A percentile compares a stretch with the other conserved stretches of the same genome.
phyloP scores from a whole-genome alignment of 2,113 vertebrate genomes.

The Periophthalmodon schlosseri region DNA sequence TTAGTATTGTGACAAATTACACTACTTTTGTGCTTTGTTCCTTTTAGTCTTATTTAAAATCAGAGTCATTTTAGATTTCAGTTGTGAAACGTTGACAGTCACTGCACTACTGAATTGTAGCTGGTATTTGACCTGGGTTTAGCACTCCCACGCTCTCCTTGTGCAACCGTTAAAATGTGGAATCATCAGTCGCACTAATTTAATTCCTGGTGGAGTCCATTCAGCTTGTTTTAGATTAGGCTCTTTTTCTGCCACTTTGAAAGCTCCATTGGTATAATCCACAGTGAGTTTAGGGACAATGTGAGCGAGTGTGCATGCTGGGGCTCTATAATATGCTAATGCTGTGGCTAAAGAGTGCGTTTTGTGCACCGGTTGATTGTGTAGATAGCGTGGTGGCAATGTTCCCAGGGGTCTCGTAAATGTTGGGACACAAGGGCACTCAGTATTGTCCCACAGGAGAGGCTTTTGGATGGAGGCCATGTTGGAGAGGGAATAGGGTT shows the following conservation, averaged over 20 bases:
- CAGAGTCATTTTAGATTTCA: too few species aligned
- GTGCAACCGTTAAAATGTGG: constrained; percentile 13
- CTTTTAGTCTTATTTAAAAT: too few species aligned
- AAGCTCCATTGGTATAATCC: constrained; percentile 57
- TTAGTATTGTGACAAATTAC: too few species aligned
- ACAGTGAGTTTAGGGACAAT: constrained; percentile 49
- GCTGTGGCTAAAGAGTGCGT: constrained; percentile 30
- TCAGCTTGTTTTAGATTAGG: constrained; percentile 44
- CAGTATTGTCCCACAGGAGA: constrained; percentile 21
- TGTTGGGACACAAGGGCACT: constrained; percentile 21
- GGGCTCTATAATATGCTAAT: constrained; percentile 60
- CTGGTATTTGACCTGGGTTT: constrained; percentile 3
- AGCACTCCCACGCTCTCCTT: constrained; percentile 12
- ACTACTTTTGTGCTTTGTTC: too few species aligned
- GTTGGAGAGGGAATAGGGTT: constrained; percentile 7
- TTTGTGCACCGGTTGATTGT: constrained; percentile 39
- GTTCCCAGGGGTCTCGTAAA: constrained; percentile 48
- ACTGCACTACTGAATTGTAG: neutral
- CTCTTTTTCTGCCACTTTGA: constrained; percentile 42
- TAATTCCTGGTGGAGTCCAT: constrained; percentile 34
- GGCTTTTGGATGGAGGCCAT: constrained; percentile 28
- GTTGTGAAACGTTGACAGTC: neutral
- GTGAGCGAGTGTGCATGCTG: constrained; percentile 39
- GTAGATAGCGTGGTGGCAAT: constrained; percentile 46
- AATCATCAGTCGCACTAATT: constrained; percentile 42